These are phyloP conservation scores for Calephelis perditalis DNA, from an alignment of 2,888 invertebrate genomes.

Conservation along the genomic window DNA sequence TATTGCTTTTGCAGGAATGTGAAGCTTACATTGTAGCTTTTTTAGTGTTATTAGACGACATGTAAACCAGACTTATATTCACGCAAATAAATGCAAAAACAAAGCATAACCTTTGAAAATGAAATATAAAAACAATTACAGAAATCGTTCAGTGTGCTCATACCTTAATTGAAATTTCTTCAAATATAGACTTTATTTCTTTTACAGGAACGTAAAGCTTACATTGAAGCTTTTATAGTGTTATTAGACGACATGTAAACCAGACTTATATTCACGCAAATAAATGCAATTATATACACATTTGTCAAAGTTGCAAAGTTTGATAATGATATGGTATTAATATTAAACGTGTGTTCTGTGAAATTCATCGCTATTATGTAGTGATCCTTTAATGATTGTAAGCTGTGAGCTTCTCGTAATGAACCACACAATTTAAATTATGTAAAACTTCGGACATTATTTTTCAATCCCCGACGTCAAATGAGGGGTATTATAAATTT, in stretches of 20 bases:
- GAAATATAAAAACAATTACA: conserved; percentile 16
- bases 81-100: not conserved
- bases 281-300: not conserved
- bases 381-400: not conserved
- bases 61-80: not conserved
- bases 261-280: too few species aligned
- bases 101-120: conserved; percentile 14
- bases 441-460: not conserved
- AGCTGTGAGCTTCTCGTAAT: not conserved
- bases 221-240: not conserved
- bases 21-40: not conserved
- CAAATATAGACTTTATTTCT: not conserved
- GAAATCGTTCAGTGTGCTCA: conserved; percentile 12
- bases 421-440: not conserved
- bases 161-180: not conserved
- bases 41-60: not conserved
- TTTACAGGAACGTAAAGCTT: not conserved
- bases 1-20: not conserved
- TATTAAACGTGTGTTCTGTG: not conserved
- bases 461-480: too few species aligned
- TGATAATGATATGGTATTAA: conserved; percentile 1
- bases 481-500: too few species aligned
- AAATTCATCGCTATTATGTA: not conserved
- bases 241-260: too few species aligned
- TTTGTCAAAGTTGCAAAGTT: conserved; percentile 3